Base-by-base conservation (phyloP, 1,140 invertebrate species). In the Panulirus ornatus region DNA sequence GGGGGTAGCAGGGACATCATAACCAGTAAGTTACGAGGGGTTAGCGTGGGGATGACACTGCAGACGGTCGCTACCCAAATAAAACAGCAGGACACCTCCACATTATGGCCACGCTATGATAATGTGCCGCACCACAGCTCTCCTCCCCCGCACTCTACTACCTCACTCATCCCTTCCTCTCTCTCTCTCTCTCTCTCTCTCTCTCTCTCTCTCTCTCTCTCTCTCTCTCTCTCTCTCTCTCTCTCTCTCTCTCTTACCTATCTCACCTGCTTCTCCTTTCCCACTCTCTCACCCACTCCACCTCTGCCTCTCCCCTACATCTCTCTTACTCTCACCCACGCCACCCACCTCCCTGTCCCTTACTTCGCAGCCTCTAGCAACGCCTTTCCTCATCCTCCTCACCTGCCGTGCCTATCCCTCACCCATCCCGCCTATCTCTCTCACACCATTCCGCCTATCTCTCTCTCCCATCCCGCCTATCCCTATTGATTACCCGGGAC, bases 51-150 rank as follows among this genome's bases (percentile, higher is more conserved):
- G 79, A 89, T 83, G 79, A 89, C 87, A 73, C 79, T 63, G 75
- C 79, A 71, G 82, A 83, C 42, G 79, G 87, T 54, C 87, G 87
- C 78, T 83, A 89, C 58, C 87, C 79, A 89, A 89, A 89, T 89
- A 89, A 89, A 89, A 89, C 87, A 89, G 87, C 87, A 75, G 87
- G 87, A 70, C 58, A 73, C 87, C 73, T 73, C 78, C 78, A 89
- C 87, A 89, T 89, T 89, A 89, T 89, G 87, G 79, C 66, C 63
- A 79, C 78, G 63, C 78, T 89, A 89, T 89, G 87, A 71, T 89
- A 89, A 89, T 89, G 87, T 89, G 66, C 78, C 30, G 40, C 54
- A 34, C 78, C 87, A 44, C 22, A 27, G 47, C 38, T 78, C 54
- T 30, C 81, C 36, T 38, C 27, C 30, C n/a, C 34, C 19, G 30